These are phyloP conservation scores for Eumeta japonica DNA, from an alignment of 1,140 invertebrate species.

Conservation along the genomic window DNA sequence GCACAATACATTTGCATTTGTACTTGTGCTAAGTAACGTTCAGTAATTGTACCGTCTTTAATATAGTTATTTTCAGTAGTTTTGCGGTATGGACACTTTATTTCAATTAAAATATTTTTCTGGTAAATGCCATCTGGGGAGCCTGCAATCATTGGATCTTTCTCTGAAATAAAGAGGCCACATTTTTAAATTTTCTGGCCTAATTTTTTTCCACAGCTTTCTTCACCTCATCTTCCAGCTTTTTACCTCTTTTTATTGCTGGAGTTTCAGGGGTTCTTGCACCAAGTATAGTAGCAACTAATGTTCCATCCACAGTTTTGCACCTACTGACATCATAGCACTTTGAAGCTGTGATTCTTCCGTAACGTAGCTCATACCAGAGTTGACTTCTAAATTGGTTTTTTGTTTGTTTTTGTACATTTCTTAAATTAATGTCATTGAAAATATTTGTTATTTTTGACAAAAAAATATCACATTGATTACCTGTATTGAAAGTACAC, in stretches of 20 bases:
- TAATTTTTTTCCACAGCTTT: not conserved
- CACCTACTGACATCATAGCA: constrained; percentile 25
- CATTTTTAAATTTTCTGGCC: not conserved
- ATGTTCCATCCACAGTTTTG: constrained; percentile 18
- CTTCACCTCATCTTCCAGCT: constrained; percentile 14
- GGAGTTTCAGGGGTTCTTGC: constrained; percentile 13
- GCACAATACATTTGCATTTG: too few relatives aligned
- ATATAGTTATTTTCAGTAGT: not conserved
- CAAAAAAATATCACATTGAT: constrained; percentile 13
- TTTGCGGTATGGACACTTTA: not conserved
- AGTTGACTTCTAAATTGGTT: constrained; percentile 14
- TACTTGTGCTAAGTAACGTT: too few relatives aligned
- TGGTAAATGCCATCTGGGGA: constrained; percentile 6
- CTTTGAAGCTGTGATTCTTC: constrained; percentile 31
- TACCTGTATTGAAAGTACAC: constrained; percentile 4
- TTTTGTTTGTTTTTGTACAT: constrained; percentile 10
- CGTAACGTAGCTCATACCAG: constrained; percentile 26
- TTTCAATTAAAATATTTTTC: constrained; percentile 1
- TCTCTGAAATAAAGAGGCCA: constrained; percentile 5
- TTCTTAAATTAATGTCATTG: constrained; percentile 9
- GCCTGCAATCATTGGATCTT: constrained; percentile 1
- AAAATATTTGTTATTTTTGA: constrained; percentile 8
- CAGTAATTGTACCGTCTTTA: too few relatives aligned
- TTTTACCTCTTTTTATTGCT: constrained; percentile 19
- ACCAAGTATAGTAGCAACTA: constrained; percentile 19